phyloP scores from a whole-genome alignment of 2,113 vertebrate species.

The Gasterosteus aculeatus region DNA sequence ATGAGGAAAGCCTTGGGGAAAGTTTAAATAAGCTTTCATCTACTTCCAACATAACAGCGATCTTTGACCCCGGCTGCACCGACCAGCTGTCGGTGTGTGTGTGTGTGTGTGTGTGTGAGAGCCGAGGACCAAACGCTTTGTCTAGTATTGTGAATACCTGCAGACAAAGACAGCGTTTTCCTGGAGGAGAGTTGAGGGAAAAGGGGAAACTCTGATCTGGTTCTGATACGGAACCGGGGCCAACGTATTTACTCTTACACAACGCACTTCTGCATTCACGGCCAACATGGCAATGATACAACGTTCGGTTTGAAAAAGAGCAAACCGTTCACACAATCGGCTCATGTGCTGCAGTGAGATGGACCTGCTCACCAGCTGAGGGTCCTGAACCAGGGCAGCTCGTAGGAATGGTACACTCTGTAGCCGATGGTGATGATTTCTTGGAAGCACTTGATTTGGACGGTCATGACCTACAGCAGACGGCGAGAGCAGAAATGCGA shows the following conservation, averaged over 20 bases:
- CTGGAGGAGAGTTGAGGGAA: background rate
- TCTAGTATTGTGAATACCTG: background rate
- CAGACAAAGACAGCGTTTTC: constrained; percentile 9
- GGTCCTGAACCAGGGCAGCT: constrained; percentile 96
- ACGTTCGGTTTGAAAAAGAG: background rate
- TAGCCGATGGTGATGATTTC: constrained; percentile 99
- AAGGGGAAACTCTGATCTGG: background rate
- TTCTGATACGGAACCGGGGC: background rate
- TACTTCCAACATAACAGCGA: constrained; percentile 74
- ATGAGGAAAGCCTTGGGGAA: constrained; percentile 15
- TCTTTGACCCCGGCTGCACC: constrained; percentile 68
- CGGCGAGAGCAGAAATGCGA: background rate
- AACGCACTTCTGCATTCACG: background rate
- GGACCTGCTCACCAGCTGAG: constrained; percentile 90
- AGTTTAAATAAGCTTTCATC: constrained; percentile 44
- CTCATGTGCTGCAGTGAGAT: background rate
- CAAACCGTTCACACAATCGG: background rate
- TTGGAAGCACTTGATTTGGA: constrained; percentile 98
- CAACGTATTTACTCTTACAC: too few species aligned
- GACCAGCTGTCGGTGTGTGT: background rate
- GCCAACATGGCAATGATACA: background rate
- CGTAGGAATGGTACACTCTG: constrained; percentile 95
- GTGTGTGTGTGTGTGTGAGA: constrained; percentile 4
- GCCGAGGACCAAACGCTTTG: background rate
- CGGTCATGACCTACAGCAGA: constrained; percentile 88